Conservation (phyloP, 2,888 invertebrate genomes). For the Lasioglossum vierecki region DNA sequence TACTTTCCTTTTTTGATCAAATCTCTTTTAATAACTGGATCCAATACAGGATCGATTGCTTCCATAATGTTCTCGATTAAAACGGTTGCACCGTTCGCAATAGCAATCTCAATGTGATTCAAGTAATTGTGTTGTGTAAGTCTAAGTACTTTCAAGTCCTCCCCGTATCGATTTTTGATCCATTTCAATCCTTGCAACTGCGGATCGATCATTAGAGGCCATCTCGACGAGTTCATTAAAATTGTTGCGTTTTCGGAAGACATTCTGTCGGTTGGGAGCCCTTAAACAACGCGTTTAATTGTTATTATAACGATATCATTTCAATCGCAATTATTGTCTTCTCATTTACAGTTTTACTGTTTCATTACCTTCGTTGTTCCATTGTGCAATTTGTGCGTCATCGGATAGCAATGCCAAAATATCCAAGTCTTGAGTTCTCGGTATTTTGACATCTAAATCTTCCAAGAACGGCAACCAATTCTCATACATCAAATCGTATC, state of each 20-base stretch:
- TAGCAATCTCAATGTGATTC: conserved; percentile 91
- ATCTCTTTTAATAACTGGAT: conserved; percentile 94
- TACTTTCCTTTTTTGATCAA: conserved; percentile 94
- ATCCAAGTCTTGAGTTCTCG: conserved; percentile 91
- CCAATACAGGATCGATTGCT: conserved; percentile 94
- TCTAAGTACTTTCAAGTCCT: conserved; percentile 89
- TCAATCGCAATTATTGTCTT: not conserved
- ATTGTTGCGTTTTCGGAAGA: conserved; percentile 98
- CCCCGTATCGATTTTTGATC: conserved; percentile 95
- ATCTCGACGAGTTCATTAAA: conserved; percentile 93
- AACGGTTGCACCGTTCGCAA: conserved; percentile 90
- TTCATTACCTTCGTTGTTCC: conserved; percentile 94
- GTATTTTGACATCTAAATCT: conserved; percentile 89
- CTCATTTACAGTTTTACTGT: not conserved
- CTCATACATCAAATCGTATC: conserved; percentile 90
- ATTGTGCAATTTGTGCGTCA: conserved; percentile 95
- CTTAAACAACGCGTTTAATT: conserved; percentile 58
- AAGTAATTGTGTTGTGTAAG: conserved; percentile 93
- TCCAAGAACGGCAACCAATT: conserved; percentile 93
- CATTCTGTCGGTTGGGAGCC: conserved; percentile 96
- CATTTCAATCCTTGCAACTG: conserved; percentile 97
- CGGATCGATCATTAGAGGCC: conserved; percentile 98
- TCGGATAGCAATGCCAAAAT: conserved; percentile 94
- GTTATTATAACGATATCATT: not conserved
- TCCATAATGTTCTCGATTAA: conserved; percentile 96